Evolutionary conservation across 2,797 vertebrate species (phyloP).

Genomic region (Loris lydekkerianus): DNA sequence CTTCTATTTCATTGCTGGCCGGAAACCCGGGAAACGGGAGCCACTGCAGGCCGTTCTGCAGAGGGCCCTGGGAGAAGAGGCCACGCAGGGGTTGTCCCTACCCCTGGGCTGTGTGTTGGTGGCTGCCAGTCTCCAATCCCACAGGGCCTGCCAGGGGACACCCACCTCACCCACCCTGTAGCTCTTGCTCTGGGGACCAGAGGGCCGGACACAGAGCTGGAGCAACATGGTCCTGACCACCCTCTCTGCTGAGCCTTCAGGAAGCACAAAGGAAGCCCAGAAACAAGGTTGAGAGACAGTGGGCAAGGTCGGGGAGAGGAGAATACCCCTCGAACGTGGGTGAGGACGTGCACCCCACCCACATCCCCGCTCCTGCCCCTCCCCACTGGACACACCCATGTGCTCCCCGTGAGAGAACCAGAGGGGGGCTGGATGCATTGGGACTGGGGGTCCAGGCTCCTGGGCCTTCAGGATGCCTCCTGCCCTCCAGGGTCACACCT

Average conservation of each 20-base stretch:
- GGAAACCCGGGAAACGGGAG: fast-evolving
- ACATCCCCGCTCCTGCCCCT: fast-evolving
- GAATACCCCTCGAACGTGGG: not conserved
- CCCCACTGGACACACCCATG: not conserved
- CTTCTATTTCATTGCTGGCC: slow-evolving; percentile 71
- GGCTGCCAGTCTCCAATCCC: fast-evolving
- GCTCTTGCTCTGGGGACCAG: not conserved
- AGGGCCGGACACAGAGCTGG: not conserved
- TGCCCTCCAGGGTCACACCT: not conserved
- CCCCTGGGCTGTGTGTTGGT: not conserved
- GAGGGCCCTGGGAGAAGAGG: slow-evolving; percentile 27
- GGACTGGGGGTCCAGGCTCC: no score
- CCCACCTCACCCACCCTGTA: fast-evolving
- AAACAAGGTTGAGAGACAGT: no score
- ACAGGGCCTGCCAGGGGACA: not conserved
- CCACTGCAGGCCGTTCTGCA: fast-evolving
- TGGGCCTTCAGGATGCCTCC: not conserved
- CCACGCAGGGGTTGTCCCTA: not conserved
- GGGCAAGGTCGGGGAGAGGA: not conserved
- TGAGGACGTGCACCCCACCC: not conserved
- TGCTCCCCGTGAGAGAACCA: not conserved
- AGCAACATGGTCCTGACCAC: not conserved
- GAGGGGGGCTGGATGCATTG: not conserved
- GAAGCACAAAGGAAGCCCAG: no score
- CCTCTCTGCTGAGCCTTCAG: not conserved